Evolutionary conservation across 2,888 invertebrate genomes (phyloP).

Genomic region (Ptycholaimellus sp.): DNA sequence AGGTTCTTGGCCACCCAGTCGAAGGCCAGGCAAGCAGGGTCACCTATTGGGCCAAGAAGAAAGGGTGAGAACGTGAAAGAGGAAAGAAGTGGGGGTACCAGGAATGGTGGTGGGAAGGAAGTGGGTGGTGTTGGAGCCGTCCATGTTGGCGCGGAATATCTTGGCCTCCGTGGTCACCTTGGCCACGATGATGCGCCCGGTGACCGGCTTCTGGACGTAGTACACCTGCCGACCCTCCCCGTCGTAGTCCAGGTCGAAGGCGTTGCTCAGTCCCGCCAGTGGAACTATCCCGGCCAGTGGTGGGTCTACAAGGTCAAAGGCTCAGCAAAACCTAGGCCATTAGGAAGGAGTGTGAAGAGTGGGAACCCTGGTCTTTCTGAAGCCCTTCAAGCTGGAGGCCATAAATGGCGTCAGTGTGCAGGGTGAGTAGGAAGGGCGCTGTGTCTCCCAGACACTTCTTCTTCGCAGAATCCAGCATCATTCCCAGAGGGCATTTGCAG

Average conservation of each 20-base stretch:
- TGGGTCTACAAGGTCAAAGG: conserved; percentile 19
- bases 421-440: too few relatives aligned
- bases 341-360: background rate
- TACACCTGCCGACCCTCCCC: conserved; percentile 45
- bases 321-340: background rate
- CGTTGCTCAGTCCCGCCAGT: conserved; percentile 35
- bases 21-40: conserved; percentile 68
- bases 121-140: conserved; percentile 39
- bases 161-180: conserved; percentile 15
- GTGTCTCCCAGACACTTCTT: too few relatives aligned
- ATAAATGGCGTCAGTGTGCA: too few relatives aligned
- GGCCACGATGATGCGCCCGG: conserved; percentile 14
- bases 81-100: conserved; percentile 33
- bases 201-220: conserved; percentile 31
- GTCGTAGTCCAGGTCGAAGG: conserved; percentile 71
- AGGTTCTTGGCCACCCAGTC: conserved; percentile 90
- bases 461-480: too few relatives aligned
- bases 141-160: conserved; percentile 41
- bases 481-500: too few relatives aligned
- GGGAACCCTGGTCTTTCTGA: background rate
- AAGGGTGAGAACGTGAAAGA: too few relatives aligned
- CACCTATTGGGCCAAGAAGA: too few relatives aligned
- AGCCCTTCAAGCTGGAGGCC: too few relatives aligned
- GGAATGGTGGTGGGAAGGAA: conserved; percentile 28
- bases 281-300: conserved; percentile 32